Evolutionary conservation across 2,888 invertebrate species (phyloP), one percentile per base, ranked within the genome.

Genomic region (Adelphocoris suturalis): DNA sequence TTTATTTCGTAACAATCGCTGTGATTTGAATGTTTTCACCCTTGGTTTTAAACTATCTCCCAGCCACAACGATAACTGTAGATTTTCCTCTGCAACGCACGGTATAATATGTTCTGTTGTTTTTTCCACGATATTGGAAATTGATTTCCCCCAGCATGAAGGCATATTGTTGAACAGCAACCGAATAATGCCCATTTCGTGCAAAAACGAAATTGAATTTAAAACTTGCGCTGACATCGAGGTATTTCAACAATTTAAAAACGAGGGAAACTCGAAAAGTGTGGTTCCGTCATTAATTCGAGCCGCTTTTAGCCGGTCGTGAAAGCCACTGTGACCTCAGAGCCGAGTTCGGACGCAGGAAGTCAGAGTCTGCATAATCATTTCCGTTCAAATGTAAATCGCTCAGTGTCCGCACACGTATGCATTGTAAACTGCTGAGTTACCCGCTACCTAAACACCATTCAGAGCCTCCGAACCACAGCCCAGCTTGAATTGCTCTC

Each of bases 351-450:
- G 76, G 86, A 76, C 75, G 52, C 85, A 86, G 86, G 86, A 86
- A 86, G 86, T 86, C 76, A 75, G n/a, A 75, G 68, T 86, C 75
- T 86, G 86, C 86, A 86, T 86, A 86, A 86, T 86, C 86, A 86
- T 86, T 86, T 86, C 86, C 86, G 86, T 86, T 86, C 75, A 86
- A 75, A 86, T 86, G 86, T 86, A 86, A 86, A 86, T 86, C 86
- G 86, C 76, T 75, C 86, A 86, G 76, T 86, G 86, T 68, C 86
- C 86, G 86, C 86, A 86, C 75, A 86, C 75, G 68, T 61, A 76
- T 61, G 68, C 76, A 46, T 68, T 76, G 86, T 86, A 52, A 16
- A 75, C 75, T 75, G 57, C 48, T 37, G 68, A 19, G 86, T 86
- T 68, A 68, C 68, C 68, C 27, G 23, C 52, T 52, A 52, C 61